Conservation (phyloP, 2,113 vertebrate genomes). For the Xiphophorus maculatus region DNA sequence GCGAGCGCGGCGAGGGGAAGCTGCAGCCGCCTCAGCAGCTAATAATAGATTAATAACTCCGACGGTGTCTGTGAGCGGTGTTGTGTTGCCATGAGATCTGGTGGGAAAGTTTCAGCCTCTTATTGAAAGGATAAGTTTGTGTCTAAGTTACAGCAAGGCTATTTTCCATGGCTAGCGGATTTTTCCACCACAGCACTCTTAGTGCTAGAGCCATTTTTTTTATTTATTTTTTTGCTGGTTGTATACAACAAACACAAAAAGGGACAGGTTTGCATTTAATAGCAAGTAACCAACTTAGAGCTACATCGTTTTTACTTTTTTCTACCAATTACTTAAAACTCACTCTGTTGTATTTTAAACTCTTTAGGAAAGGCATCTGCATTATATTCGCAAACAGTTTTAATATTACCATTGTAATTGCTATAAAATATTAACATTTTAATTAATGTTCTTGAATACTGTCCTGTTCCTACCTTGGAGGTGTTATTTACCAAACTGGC, state of each 20-base stretch:
- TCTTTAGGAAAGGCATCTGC: not conserved
- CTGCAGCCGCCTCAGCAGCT: conserved; percentile 69
- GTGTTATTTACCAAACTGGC: too few species aligned
- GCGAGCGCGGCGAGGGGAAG: not conserved
- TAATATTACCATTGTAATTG: too few species aligned
- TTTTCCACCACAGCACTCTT: not conserved
- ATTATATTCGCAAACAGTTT: not conserved
- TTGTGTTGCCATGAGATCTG: conserved; percentile 35
- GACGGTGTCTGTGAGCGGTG: conserved; percentile 62
- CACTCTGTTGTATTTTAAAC: not conserved
- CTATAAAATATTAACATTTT: too few species aligned
- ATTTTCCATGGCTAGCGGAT: not conserved
- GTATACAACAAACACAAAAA: not conserved
- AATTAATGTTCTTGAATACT: too few species aligned
- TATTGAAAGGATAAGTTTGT: conserved; percentile 3
- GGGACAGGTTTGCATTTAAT: not conserved
- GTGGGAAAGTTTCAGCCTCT: conserved; percentile 36
- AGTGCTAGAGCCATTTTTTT: not conserved
- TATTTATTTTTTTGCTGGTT: not conserved
- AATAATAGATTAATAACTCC: conserved; percentile 80
- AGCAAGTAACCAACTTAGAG: not conserved
- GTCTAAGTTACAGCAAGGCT: conserved; percentile 6
- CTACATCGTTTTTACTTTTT: not conserved
- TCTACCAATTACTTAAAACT: not conserved
- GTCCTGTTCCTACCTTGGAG: too few species aligned